Percentiles rank a stretch among this genome's conserved stretches.
These are phyloP conservation scores for Tupaia tana DNA, from an alignment of 2,113 vertebrate species.

Conservation along the genomic window DNA sequence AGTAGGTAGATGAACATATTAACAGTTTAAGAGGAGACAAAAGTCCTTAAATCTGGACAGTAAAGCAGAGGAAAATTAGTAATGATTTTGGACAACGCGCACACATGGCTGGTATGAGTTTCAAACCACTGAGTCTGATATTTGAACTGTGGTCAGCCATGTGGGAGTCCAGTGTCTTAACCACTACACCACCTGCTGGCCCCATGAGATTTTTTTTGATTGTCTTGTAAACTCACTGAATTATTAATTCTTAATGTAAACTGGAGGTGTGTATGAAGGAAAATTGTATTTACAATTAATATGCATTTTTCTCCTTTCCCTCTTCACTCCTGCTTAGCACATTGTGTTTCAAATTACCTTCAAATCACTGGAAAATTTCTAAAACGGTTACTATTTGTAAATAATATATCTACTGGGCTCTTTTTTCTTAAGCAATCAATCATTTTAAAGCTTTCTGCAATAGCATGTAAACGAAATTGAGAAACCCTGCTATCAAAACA, in stretches of 20 bases:
- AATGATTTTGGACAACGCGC: too few relatives aligned
- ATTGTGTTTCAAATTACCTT: constrained; percentile 19
- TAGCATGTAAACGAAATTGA: neutral
- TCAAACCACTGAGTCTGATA: too few relatives aligned
- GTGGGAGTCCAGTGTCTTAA: too few relatives aligned
- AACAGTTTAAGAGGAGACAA: too few relatives aligned
- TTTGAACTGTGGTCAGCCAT: too few relatives aligned
- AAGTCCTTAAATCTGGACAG: too few relatives aligned
- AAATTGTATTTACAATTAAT: neutral
- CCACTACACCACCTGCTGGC: too few relatives aligned
- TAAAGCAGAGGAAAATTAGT: too few relatives aligned
- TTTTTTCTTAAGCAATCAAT: neutral
- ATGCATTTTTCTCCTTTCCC: neutral
- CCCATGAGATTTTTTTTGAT: neutral
- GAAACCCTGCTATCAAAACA: neutral
- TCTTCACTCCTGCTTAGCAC: neutral
- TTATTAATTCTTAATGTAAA: constrained; percentile 29
- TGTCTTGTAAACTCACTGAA: neutral
- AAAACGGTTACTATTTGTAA: neutral
- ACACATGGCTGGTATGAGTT: too few relatives aligned
- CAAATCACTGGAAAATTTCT: constrained; percentile 1
- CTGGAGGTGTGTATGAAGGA: neutral
- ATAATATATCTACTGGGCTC: neutral
- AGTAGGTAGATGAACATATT: too few relatives aligned
- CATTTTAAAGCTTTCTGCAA: neutral